Conservation (phyloP, 2,888 invertebrate species). For the Coelopa pilipes region DNA sequence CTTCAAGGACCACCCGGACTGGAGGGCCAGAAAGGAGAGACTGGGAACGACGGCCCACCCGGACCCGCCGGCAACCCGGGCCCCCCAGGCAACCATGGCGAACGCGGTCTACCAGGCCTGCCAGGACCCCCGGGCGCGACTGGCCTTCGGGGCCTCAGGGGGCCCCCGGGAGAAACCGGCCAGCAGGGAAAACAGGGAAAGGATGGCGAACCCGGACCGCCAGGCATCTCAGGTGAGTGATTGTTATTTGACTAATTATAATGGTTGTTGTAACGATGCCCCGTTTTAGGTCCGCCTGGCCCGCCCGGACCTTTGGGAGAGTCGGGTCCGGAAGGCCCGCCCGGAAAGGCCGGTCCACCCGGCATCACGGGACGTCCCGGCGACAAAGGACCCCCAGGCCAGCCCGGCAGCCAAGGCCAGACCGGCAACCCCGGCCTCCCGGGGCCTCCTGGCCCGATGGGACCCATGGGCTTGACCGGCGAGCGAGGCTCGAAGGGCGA, state of each 20-base stretch:
- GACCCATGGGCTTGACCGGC: constrained; percentile 69
- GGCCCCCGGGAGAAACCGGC: constrained; percentile 75
- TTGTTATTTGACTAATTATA: neutral
- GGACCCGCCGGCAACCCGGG: constrained; percentile 69
- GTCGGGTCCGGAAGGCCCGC: constrained; percentile 71
- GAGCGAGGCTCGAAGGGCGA: constrained; percentile 78
- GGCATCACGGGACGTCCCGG: constrained; percentile 80
- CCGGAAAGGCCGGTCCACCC: constrained; percentile 78
- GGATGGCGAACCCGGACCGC: constrained; percentile 74
- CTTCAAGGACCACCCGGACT: constrained; percentile 77
- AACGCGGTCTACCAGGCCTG: constrained; percentile 54
- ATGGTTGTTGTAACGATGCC: neutral
- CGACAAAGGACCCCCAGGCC: constrained; percentile 79
- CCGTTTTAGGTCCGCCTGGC: constrained; percentile 72
- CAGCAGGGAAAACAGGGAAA: constrained; percentile 79
- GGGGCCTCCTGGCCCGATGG: constrained; percentile 54
- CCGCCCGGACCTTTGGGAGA: constrained; percentile 72
- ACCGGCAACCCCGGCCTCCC: constrained; percentile 53
- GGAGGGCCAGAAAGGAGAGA: constrained; percentile 82
- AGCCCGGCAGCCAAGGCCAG: constrained; percentile 51
- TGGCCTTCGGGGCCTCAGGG: constrained; percentile 67
- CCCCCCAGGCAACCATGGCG: constrained; percentile 72
- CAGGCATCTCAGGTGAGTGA: constrained; percentile 53
- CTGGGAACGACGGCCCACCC: constrained; percentile 75
- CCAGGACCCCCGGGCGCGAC: constrained; percentile 55